Percentiles rank a stretch among this genome's conserved stretches.
Evolutionary conservation across 2,888 invertebrate genomes (phyloP).

Genomic region (Sminthurinus aureus): DNA sequence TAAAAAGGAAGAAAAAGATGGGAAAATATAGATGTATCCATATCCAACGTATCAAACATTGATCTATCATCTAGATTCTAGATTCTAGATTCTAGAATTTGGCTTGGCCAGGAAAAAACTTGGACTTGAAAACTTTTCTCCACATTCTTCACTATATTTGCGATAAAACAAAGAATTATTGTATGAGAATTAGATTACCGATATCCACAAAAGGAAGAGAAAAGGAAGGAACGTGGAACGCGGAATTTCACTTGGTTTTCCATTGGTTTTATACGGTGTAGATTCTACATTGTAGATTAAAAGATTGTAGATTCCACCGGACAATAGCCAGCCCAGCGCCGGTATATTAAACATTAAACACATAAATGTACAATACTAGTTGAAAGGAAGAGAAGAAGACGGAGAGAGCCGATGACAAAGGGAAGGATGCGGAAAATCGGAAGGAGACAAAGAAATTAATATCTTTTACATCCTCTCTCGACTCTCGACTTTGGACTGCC

Average conservation of each 20-base stretch:
- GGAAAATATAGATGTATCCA: neutral
- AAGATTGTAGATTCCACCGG: too few relatives aligned
- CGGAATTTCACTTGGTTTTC: too few relatives aligned
- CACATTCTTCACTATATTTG: neutral
- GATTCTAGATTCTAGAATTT: too few relatives aligned
- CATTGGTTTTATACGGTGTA: too few relatives aligned
- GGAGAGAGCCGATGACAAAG: neutral
- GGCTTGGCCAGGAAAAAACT: conserved; percentile 6
- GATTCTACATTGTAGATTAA: too few relatives aligned
- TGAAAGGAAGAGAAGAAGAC: neutral
- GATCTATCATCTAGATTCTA: neutral
- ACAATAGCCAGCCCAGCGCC: too few relatives aligned
- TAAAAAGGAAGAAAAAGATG: conserved; percentile 4
- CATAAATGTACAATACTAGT: too few relatives aligned
- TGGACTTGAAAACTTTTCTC: neutral
- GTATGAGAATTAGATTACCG: neutral
- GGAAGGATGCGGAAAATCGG: conserved; percentile 3
- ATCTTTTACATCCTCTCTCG: neutral
- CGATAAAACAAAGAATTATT: conserved; percentile 14
- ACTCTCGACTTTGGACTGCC: neutral
- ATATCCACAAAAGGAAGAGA: neutral
- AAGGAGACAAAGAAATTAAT: conserved; percentile 15
- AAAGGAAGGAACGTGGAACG: neutral
- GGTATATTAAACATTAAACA: too few relatives aligned
- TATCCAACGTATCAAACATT: too few relatives aligned